Base-by-base conservation (phyloP, 2,797 vertebrate genomes). In the Paguma larvata region DNA sequence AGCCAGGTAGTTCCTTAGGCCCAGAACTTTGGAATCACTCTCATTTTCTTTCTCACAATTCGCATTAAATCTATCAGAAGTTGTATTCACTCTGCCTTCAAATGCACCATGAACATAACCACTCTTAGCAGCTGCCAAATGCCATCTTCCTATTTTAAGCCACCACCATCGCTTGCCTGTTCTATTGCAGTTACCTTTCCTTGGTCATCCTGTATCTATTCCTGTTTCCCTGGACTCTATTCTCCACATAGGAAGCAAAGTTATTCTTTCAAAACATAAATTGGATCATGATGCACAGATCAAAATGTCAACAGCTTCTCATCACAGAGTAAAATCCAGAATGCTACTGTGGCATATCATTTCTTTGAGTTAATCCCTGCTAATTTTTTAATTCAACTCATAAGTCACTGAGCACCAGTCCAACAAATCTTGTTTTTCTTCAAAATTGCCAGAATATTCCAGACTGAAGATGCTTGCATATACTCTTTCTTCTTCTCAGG, bases 351-450 rank as follows among this genome's bases (percentile, higher is more conserved):
- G 19, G 21, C 0, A 6, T 41, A 25, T 38, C 46, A 12, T 89
- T 91, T 13, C 48, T 23, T 27, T 63, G 30, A 67, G 5, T 83
- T 93, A 95, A 84, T 87, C 46, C 3, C 5, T 30, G 2, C 0
- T 75, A n/a, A 7, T 25, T 84, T 93, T 92, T 48, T 41, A 90
- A 95, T 87, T 78, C 8, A 87, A 51, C 25, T 90, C 10, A 27
- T 32, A 62, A 82, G 30, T 85, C 82, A 75, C 7, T 68, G 63
- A 94, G 9, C 11, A 67, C 4, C 15, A 92, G 14, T 19, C 48
- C 75, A 15, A 75, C 21, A n/a, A 27, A 84, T 92, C 25, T 88
- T 95, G 38, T 23, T 75, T 86, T 96, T 72, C 72, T 38, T 85
- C 32, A 70, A 59, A 44, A 48, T 62, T 6, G 12, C 56, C 25